Conservation (phyloP, 1,140 invertebrate genomes). For the Agraylea sexmaculata region DNA sequence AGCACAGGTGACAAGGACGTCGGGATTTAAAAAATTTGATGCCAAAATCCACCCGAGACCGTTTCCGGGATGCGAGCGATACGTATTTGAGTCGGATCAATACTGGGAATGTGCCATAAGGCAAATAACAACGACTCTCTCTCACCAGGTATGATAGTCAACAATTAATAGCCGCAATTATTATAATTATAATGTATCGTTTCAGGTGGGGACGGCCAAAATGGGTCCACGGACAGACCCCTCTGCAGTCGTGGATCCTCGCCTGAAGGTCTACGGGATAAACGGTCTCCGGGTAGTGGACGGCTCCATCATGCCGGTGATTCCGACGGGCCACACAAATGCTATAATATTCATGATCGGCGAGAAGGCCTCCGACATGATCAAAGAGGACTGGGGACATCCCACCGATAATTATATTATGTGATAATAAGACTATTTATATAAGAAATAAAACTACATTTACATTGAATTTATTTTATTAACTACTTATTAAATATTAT, state of each 20-base stretch:
- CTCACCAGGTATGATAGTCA: slow-evolving; percentile 51
- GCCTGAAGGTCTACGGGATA: slow-evolving; percentile 46
- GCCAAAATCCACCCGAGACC: slow-evolving; percentile 47
- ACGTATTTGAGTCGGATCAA: slow-evolving; percentile 46
- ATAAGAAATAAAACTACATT: background rate
- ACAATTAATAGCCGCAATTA: background rate
- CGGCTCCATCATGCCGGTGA: slow-evolving; percentile 52
- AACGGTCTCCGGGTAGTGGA: slow-evolving; percentile 45
- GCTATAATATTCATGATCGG: slow-evolving; percentile 53
- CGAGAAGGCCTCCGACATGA: slow-evolving; percentile 51
- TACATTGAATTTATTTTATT: slow-evolving; percentile 9
- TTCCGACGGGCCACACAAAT: slow-evolving; percentile 51
- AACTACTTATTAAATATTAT: slow-evolving; percentile 11
- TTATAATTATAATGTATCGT: background rate
- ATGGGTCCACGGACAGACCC: slow-evolving; percentile 60
- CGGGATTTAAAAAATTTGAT: slow-evolving; percentile 47
- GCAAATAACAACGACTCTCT: slow-evolving; percentile 55
- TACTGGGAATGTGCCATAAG: slow-evolving; percentile 66
- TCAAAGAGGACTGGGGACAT: slow-evolving; percentile 49
- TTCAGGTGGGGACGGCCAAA: slow-evolving; percentile 58
- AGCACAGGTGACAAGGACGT: slow-evolving; percentile 46
- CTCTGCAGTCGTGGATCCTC: slow-evolving; percentile 62
- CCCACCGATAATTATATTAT: background rate
- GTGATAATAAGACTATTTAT: background rate
- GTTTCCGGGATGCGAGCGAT: slow-evolving; percentile 54